Conservation (phyloP, 2,113 vertebrate species). For the Phasianus colchicus region DNA sequence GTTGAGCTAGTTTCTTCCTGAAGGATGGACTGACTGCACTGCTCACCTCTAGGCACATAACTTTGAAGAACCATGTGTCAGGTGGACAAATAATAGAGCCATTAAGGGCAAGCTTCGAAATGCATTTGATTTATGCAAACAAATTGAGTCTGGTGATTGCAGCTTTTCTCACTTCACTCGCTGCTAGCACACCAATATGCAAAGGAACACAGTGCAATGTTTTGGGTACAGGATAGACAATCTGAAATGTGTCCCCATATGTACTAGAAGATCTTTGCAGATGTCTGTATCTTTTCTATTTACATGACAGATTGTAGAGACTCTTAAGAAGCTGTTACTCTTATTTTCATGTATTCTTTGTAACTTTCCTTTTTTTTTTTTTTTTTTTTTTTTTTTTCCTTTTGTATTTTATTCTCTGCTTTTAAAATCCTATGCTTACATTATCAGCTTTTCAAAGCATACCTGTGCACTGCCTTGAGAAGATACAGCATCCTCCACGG, state of each 20-base stretch:
- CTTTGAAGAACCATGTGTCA: background rate
- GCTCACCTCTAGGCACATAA: background rate
- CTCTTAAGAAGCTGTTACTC: conserved; percentile 44
- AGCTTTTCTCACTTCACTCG: conserved; percentile 31
- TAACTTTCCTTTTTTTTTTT: background rate
- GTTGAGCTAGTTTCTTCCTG: background rate
- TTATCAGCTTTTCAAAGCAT: background rate
- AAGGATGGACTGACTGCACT: background rate
- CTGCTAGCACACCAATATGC: background rate
- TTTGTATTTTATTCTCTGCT: background rate
- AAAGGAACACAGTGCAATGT: conserved; percentile 26
- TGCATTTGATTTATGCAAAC: background rate
- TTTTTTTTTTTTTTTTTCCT: background rate
- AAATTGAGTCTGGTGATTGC: background rate
- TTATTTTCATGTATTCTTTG: conserved; percentile 28
- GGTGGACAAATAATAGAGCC: background rate
- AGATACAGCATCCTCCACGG: fast-evolving
- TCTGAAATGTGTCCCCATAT: conserved; percentile 49
- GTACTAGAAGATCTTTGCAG: conserved; percentile 47
- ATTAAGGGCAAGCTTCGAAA: background rate
- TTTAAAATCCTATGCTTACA: background rate
- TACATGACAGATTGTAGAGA: conserved; percentile 63
- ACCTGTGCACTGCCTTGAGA: background rate
- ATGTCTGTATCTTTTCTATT: conserved; percentile 63
- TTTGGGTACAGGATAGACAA: conserved; percentile 44